A percentile compares a stretch with the other conserved stretches of the same genome.
phyloP scores from a whole-genome alignment of 2,888 invertebrate species.

The Epistrophe eligans region DNA sequence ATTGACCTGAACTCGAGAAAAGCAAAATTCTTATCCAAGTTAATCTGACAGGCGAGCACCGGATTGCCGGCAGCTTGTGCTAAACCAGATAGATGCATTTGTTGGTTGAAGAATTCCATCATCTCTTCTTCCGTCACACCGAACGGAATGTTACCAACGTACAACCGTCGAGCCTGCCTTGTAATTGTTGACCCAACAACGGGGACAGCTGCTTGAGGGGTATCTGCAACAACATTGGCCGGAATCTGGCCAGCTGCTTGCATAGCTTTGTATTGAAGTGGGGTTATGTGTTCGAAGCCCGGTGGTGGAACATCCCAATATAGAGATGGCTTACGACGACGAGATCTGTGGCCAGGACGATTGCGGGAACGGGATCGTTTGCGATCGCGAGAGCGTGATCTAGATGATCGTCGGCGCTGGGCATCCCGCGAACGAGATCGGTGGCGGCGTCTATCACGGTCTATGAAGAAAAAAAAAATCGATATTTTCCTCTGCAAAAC shows the following conservation, averaged over 20 bases:
- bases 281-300: conserved; percentile 98
- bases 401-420: conserved; percentile 83
- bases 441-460: conserved; percentile 78
- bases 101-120: conserved; percentile 99
- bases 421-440: conserved; percentile 77
- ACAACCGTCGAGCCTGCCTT: conserved; percentile 95
- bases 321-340: conserved; percentile 94
- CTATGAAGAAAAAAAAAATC: conserved; percentile 58
- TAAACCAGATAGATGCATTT: conserved; percentile 98
- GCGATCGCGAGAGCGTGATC: conserved; percentile 86
- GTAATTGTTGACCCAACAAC: conserved; percentile 99
- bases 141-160: conserved; percentile 99
- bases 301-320: conserved; percentile 99
- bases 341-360: conserved; percentile 84
- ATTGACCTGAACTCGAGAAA: conserved; percentile 98
- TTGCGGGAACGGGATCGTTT: conserved; percentile 83
- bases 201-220: conserved; percentile 97
- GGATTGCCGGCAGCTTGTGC: conserved; percentile 99
- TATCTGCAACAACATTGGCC: conserved; percentile 95
- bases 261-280: conserved; percentile 95
- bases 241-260: conserved; percentile 97
- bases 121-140: conserved; percentile 99
- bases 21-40: conserved; percentile 99
- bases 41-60: conserved; percentile 99
- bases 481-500: background rate